Evolutionary conservation across 1,140 invertebrate species (phyloP).

Genomic region (Drosophila sechellia): DNA sequence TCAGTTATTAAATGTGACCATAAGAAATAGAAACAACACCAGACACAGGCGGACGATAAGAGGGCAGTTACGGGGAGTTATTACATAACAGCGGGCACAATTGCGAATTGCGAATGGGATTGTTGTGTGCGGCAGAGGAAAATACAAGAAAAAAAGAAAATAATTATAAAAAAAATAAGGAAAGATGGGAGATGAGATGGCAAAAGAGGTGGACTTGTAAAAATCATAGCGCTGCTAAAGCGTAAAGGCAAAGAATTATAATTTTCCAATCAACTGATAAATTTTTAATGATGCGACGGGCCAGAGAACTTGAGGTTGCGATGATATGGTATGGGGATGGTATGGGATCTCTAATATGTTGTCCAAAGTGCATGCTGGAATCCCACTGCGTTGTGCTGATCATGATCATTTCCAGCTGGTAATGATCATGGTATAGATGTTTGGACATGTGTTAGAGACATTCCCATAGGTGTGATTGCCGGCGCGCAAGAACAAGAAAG

Average conservation of each 20-base stretch:
- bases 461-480: constrained; percentile 82
- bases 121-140: neutral
- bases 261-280: constrained; percentile 83
- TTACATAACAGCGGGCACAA: constrained; percentile 61
- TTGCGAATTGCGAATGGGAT: constrained; percentile 22
- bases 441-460: constrained; percentile 75
- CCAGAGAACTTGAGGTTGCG: neutral
- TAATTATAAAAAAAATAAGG: neutral
- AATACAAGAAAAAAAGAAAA: neutral
- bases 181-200: neutral
- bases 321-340: too few species aligned
- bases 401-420: constrained; percentile 16
- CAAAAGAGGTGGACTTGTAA: constrained; percentile 41
- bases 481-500: constrained; percentile 81
- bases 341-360: constrained; percentile 60
- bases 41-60: neutral
- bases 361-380: constrained; percentile 77
- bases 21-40: constrained; percentile 47
- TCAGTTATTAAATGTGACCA: constrained; percentile 77
- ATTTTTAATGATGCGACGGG: constrained; percentile 77
- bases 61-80: constrained; percentile 34
- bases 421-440: neutral
- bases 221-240: constrained; percentile 71
- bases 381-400: constrained; percentile 4
- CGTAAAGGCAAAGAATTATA: constrained; percentile 81